A percentile compares a stretch with the other conserved stretches of the same genome.
Conservation (phyloP, 2,888 invertebrate species). For the Rhyacophila evoluta region DNA sequence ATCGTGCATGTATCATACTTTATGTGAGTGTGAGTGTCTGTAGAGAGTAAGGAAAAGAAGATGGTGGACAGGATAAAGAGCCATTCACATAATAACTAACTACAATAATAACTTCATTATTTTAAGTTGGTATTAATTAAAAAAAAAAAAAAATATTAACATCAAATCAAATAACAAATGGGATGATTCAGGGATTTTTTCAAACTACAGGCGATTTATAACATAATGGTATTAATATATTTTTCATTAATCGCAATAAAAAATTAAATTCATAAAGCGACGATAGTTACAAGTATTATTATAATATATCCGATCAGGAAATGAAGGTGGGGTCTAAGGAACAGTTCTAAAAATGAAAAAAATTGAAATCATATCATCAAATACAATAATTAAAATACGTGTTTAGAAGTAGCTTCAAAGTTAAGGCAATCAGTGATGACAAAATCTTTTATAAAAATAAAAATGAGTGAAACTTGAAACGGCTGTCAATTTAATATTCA, state of each 20-base stretch:
- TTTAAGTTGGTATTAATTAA: background rate
- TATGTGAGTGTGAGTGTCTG: conserved; percentile 34
- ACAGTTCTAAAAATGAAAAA: no score
- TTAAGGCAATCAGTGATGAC: no score
- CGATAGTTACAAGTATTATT: background rate
- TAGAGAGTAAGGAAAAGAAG: conserved; percentile 1
- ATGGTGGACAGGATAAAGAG: background rate
- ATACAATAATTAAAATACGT: no score
- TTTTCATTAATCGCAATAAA: background rate
- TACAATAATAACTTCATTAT: conserved; percentile 1
- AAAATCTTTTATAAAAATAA: no score
- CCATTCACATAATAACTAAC: background rate
- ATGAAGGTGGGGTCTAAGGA: background rate
- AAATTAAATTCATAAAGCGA: background rate
- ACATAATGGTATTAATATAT: background rate
- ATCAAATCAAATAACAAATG: background rate
- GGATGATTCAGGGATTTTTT: background rate
- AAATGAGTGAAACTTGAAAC: no score
- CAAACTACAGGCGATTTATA: background rate
- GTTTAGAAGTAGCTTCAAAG: no score
- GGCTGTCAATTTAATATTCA: no score
- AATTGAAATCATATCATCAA: no score
- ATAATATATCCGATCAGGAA: background rate
- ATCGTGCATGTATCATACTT: background rate
- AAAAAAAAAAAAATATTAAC: background rate